A percentile compares a stretch with the other conserved stretches of the same genome.
Evolutionary conservation across 37 sponge, comb jelly and placozoan species (phyloP).

Genomic region (Mnemiopsis leidyi): DNA sequence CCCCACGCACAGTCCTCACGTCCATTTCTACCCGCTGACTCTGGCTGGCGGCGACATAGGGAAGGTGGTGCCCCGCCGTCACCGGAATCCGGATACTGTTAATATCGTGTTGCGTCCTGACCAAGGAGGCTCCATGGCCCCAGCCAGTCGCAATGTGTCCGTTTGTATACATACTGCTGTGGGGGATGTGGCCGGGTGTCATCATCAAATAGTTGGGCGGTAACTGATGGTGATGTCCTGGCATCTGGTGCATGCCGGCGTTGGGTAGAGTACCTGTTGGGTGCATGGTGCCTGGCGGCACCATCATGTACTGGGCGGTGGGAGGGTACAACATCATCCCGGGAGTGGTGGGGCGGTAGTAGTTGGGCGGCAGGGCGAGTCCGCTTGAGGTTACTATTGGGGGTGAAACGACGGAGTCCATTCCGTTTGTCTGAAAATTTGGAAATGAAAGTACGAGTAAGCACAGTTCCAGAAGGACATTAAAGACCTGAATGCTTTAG

Average conservation of each 20-base stretch:
- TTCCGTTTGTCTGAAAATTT: constrained; percentile 6
- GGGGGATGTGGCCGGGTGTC: neutral
- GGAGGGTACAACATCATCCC: constrained; percentile 60
- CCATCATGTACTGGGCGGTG: constrained; percentile 30
- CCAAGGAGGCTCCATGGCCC: constrained; percentile 38
- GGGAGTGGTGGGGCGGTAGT: constrained; percentile 2
- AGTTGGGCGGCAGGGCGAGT: neutral
- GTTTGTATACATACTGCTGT: neutral
- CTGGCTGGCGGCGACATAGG: neutral
- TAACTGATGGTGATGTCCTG: constrained; percentile 48
- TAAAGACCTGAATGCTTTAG: neutral
- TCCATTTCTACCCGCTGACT: neutral
- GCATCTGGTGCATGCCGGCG: constrained; percentile 56
- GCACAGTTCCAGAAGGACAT: neutral
- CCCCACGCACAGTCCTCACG: neutral
- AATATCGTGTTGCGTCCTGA: constrained; percentile 11
- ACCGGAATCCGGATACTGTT: constrained; percentile 2
- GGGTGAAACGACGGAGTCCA: constrained; percentile 20
- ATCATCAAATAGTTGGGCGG: constrained; percentile 40
- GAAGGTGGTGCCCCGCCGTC: constrained; percentile 8
- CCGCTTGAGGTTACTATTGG: neutral
- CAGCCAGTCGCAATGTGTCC: constrained; percentile 36
- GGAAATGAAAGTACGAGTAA: neutral
- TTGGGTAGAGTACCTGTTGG: neutral
- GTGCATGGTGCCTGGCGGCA: neutral